Evolutionary conservation across 2,797 vertebrate genomes (phyloP), one percentile per base, ranked within the genome.

Genomic region (Halcyon chelicuti): DNA sequence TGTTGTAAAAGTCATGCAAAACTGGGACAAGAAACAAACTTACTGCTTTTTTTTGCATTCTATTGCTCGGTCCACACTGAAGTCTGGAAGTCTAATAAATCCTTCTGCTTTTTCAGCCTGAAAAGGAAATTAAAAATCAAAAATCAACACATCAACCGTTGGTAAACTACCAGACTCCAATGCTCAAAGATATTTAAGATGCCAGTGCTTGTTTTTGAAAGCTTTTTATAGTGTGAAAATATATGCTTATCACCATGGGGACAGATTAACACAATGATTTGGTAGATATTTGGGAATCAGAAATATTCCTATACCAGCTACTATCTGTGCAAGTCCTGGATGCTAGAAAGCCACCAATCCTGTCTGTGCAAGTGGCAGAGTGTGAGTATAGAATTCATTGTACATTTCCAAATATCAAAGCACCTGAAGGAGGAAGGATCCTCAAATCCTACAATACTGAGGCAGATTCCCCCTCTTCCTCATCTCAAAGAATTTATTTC

Each of bases 11-110:
- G 63, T 26, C 71, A 58, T 66, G 31, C 55, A 89, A 72, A 88
- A 76, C n/a, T 15, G 7, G 21, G 35, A 26, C 11, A n/a, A 79
- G 47, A 63, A 35, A 70, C 7, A 77, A 85, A 98, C 99, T 99
- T 98, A 99, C 99, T 99, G 98, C 97, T 99, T 99, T 97, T 99
- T 99, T 97, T 99, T 99, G 99, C 99, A 99, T 98, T 99, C 99
- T 11, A 91, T 98, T 65, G 99, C 99, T 97, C 98, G 98, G 96
- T 99, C 99, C 77, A 99, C 98, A 83, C 98, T 97, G 97, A 99
- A 99, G 97, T 99, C 99, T 35, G 99, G 96, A 95, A 99, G 98
- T 93, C 99, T 99, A 92, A 99, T 99, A 97, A 99, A 99, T 68
- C 99, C 99, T 87, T 99, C 99, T 23, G 99, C 99, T 95, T 99